A percentile compares a stretch with the other conserved stretches of the same genome.
Conservation (phyloP, 1,140 invertebrate genomes). For the Drosophila nigromelanica region DNA sequence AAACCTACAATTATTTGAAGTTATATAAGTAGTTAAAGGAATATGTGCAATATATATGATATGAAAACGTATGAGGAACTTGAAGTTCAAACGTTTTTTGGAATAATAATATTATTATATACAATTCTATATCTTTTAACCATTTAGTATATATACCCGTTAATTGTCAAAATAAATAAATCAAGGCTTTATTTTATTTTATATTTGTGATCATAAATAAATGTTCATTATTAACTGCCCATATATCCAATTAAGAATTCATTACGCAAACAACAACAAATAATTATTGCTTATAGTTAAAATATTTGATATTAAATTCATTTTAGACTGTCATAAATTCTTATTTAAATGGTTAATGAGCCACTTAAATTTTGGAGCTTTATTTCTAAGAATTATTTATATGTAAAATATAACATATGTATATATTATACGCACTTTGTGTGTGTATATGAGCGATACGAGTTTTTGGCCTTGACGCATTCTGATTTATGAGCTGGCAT, state of each 20-base stretch:
- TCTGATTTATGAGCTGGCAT: neutral
- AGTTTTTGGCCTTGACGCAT: slow-evolving; percentile 10
- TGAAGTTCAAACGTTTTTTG: too few relatives aligned
- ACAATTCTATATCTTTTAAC: too few relatives aligned
- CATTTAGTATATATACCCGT: too few relatives aligned
- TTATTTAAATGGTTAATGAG: slow-evolving; percentile 13
- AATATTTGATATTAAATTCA: neutral
- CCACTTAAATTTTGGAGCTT: neutral
- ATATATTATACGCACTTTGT: too few relatives aligned
- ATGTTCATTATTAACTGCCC: neutral
- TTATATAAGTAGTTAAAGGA: too few relatives aligned
- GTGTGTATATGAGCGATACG: neutral
- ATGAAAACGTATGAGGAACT: too few relatives aligned
- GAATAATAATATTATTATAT: too few relatives aligned
- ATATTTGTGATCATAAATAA: neutral
- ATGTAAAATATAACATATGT: neutral
- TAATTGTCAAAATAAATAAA: too few relatives aligned
- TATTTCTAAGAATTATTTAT: neutral
- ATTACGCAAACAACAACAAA: too few relatives aligned
- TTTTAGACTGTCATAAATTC: neutral
- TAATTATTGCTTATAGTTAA: neutral
- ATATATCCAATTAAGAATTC: slow-evolving; percentile 12
- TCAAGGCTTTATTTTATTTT: neutral
- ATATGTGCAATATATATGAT: too few relatives aligned
- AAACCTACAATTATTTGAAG: neutral